phyloP scores from a whole-genome alignment of 1,140 invertebrate species.

The Drosophila willistoni region DNA sequence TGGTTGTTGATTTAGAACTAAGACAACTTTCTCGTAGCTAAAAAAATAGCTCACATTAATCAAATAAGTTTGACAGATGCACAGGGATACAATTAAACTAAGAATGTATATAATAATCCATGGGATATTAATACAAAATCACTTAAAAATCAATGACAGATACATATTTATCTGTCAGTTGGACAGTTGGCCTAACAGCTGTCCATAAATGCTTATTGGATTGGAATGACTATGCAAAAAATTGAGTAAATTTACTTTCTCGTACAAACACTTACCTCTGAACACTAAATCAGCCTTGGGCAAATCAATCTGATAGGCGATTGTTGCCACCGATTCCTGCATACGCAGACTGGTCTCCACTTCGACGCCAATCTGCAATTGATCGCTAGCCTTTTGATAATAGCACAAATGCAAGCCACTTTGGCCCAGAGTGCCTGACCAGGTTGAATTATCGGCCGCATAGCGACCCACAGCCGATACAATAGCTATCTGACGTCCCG shows the following conservation, averaged over 20 bases:
- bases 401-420: constrained; percentile 95
- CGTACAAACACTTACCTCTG: constrained; percentile 89
- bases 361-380: constrained; percentile 93
- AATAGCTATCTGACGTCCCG: constrained; percentile 93
- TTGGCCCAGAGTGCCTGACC: constrained; percentile 91
- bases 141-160: too few species aligned
- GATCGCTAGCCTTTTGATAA: constrained; percentile 96
- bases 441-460: constrained; percentile 85
- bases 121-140: too few species aligned
- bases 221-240: too few species aligned
- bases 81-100: too few species aligned
- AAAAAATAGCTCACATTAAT: too few species aligned
- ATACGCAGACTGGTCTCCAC: constrained; percentile 93
- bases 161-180: too few species aligned
- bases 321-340: constrained; percentile 95
- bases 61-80: too few species aligned
- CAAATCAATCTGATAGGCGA: constrained; percentile 98
- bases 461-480: constrained; percentile 93
- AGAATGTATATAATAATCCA: too few species aligned
- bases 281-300: constrained; percentile 97
- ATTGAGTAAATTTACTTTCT: constrained; percentile 1
- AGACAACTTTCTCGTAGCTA: too few species aligned
- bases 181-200: too few species aligned
- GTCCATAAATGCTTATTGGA: too few species aligned
- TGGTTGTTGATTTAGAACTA: too few species aligned